These are phyloP conservation scores for Drosophila sproati DNA, from an alignment of 1,140 invertebrate species.

Conservation along the genomic window DNA sequence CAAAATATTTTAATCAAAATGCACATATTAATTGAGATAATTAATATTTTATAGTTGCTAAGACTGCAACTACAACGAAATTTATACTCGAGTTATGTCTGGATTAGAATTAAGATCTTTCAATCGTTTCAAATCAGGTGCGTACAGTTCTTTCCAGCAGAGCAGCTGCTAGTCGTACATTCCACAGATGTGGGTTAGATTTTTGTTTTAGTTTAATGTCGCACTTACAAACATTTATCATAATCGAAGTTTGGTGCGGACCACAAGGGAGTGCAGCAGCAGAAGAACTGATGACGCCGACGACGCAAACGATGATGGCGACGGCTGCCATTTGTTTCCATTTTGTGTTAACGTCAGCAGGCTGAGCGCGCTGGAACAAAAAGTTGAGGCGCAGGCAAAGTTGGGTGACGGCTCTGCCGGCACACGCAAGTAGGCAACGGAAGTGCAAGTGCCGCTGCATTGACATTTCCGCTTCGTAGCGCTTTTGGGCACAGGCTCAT, in stretches of 20 bases:
- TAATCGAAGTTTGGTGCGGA: slow-evolving; percentile 72
- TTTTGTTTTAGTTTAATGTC: slow-evolving; percentile 18
- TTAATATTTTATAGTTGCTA: no score
- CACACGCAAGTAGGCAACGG: slow-evolving; percentile 69
- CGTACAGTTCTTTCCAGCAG: not conserved
- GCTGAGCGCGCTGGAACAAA: slow-evolving; percentile 71
- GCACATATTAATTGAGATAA: no score
- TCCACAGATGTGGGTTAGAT: not conserved
- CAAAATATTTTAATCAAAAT: no score
- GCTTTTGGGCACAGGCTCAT: slow-evolving; percentile 52
- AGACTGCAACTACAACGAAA: no score
- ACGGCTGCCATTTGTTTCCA: slow-evolving; percentile 77
- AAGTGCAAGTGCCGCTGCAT: slow-evolving; percentile 81
- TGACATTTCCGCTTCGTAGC: slow-evolving; percentile 79
- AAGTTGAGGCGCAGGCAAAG: slow-evolving; percentile 57
- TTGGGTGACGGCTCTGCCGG: slow-evolving; percentile 50
- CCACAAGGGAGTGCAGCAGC: not conserved
- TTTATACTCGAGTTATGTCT: no score
- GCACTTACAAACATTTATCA: slow-evolving; percentile 67
- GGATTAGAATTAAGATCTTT: no score
- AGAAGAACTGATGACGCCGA: not conserved
- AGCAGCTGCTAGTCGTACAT: slow-evolving; percentile 10
- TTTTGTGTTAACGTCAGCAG: slow-evolving; percentile 81
- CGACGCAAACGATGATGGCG: slow-evolving; percentile 14
- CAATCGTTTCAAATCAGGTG: no score